Evolutionary conservation across 2,797 vertebrate species (phyloP), one percentile per base, ranked within the genome.

Genomic region (Ctenopoma multispine): DNA sequence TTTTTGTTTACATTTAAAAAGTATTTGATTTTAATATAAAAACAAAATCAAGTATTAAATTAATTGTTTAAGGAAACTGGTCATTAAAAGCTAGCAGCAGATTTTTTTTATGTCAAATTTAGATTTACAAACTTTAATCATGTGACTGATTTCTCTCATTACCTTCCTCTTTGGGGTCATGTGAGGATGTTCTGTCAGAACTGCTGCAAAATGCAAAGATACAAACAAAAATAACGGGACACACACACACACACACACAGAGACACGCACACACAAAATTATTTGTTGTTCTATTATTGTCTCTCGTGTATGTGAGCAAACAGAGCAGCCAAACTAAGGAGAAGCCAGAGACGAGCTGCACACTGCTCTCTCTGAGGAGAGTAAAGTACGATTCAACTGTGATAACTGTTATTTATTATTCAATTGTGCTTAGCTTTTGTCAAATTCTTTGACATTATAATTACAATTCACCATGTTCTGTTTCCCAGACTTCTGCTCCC

Each of bases 131-230:
- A 48, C 12, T 50, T 6, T 36, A 18, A 2, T 63, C 4, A 23
- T 47, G 12, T 24, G 3, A 36, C 3, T 8, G 7, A 34, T 8
- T 8, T 34, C 7, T 13, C 12, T 4, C 3, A 4, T 38, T 13
- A 38, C 11, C n/a, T 46, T 3, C 7, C 24, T 55, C 15, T 18
- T 49, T 4, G 11, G 34, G 34, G 49, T 56, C 29, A 24, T 23
- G 7, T 77, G 57, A 50, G 38, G 63, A 71, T 58, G 46, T 49
- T 43, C 18, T 44, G 23, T 24, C 27, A 38, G 20, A 29, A 43
- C 56, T 50, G 20, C 12, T 27, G n/a, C 11, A 44, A 56, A 40
- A 31, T 0, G 5, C 21, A 38, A 20, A 17, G 15, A 27, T 38
- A 17, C 5, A 24, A 24, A n/a, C 31, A 24, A 10, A 13, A 38